Evolutionary conservation across 2,113 vertebrate species (phyloP), one percentile per base, ranked within the genome.

Genomic region (Halcyon malimbica): DNA sequence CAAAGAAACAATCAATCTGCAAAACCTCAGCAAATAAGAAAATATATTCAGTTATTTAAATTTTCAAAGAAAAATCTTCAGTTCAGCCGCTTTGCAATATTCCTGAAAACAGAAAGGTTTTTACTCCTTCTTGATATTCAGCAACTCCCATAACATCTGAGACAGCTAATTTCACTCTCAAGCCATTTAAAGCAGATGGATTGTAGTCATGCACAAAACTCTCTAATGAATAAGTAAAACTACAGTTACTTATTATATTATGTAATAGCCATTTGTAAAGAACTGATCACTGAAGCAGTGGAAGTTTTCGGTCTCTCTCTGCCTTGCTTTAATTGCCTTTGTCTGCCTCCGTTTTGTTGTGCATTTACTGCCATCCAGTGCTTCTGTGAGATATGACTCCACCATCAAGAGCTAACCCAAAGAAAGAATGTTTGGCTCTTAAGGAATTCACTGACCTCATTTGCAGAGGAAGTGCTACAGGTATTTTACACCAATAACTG

Each of bases 221-320:
- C 92, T 85, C 91, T 96, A 97, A 96, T 96, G 93, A 96, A 97
- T 95, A 95, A 95, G 95, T 96, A 96, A 97, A 97, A 96, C 94
- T 96, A 96, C 92, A 94, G 93, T 95, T 94, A 87, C 95, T 97
- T 96, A 96, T 97, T 97, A 94, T 97, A 96, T 96, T 97, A 97
- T 96, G 94, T 95, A 97, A 97, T 97, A 96, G 89, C 91, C 91
- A 97, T 97, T 97, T 97, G 95, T 97, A 94, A 96, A 96, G 96
- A 96, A 96, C 86, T 89, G 97, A 96, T 96, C 96, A 89, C 33
- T 94, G 93, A 89, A 96, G 94, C 94, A 92, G 91, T 75, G 90
- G 85, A 96, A 95, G 92, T 95, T 93, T 94, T 33, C 75, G 13
- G 82, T 16, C 80, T 93, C 51, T 78, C 67, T 69, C 42, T 41